A percentile compares a stretch with the other conserved stretches of the same genome.
Conservation (phyloP, 2,113 vertebrate species). For the Heterotis niloticus region DNA sequence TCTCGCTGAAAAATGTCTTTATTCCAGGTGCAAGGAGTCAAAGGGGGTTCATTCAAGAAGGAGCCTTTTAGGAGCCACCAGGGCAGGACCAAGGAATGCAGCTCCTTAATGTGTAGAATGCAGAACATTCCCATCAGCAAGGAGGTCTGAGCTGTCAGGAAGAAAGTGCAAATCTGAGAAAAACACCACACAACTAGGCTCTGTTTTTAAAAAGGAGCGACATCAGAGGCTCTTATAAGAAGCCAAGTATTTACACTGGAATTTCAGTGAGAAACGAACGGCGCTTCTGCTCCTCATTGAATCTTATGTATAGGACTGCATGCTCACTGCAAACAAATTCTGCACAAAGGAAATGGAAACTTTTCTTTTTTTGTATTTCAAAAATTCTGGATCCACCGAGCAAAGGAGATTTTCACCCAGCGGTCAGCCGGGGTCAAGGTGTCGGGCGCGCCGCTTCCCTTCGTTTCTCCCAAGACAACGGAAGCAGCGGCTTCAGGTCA, state of each 20-base stretch:
- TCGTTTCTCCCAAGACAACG: neutral
- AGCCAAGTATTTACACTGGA: neutral
- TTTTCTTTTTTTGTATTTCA: neutral
- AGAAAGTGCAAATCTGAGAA: conserved; percentile 1
- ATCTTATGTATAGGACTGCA: neutral
- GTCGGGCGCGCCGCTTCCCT: neutral
- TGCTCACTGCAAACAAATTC: neutral
- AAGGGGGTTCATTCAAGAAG: conserved; percentile 3
- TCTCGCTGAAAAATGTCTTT: neutral
- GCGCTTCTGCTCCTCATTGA: neutral
- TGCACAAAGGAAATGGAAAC: neutral
- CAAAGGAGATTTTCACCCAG: neutral
- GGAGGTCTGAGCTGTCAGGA: conserved; percentile 32
- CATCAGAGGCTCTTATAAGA: conserved; percentile 15
- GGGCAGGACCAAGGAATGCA: conserved; percentile 44
- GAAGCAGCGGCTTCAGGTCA: neutral
- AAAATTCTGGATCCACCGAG: too few relatives aligned
- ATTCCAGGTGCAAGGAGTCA: neutral
- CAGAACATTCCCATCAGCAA: conserved; percentile 29
- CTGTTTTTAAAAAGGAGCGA: conserved; percentile 24
- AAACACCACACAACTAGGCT: conserved; percentile 22
- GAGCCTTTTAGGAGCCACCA: neutral
- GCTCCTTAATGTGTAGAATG: conserved; percentile 40
- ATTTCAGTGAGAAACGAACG: neutral
- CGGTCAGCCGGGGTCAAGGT: neutral